phyloP scores from a whole-genome alignment of 2,888 invertebrate genomes.

The Cenopis cana region DNA sequence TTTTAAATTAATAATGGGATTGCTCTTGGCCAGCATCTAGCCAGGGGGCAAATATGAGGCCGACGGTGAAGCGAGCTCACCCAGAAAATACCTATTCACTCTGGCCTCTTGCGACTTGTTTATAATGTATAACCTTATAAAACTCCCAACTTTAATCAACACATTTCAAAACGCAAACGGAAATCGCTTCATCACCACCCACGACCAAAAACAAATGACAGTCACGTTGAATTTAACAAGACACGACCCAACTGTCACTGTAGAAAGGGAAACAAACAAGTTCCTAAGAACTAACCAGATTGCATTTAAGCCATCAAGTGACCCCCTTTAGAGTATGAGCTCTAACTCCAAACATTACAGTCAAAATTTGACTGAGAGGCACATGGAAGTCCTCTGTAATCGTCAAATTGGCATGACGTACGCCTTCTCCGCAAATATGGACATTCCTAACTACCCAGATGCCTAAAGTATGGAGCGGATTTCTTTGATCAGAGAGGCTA shows the following conservation, averaged over 20 bases:
- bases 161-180: not conserved
- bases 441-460: constrained; percentile 54
- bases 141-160: not conserved
- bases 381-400: constrained; percentile 2
- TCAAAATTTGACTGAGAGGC: not conserved
- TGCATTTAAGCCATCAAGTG: not conserved
- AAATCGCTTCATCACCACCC: constrained; percentile 28
- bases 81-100: no score
- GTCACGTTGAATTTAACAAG: constrained; percentile 12
- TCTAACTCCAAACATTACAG: not conserved
- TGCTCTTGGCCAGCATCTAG: no score
- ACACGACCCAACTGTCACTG: constrained; percentile 11
- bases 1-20: no score
- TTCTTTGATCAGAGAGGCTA: constrained; percentile 45
- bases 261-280: not conserved
- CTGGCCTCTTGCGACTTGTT: no score
- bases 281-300: not conserved
- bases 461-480: constrained; percentile 41
- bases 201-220: constrained; percentile 23
- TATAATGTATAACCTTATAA: not conserved
- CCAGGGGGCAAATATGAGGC: no score
- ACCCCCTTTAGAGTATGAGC: not conserved
- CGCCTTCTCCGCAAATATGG: constrained; percentile 48
- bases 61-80: no score
- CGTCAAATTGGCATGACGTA: constrained; percentile 54